Evolutionary conservation across 2,797 vertebrate species (phyloP), one percentile per base, ranked within the genome.

Genomic region (Limnodromus scolopaceus): DNA sequence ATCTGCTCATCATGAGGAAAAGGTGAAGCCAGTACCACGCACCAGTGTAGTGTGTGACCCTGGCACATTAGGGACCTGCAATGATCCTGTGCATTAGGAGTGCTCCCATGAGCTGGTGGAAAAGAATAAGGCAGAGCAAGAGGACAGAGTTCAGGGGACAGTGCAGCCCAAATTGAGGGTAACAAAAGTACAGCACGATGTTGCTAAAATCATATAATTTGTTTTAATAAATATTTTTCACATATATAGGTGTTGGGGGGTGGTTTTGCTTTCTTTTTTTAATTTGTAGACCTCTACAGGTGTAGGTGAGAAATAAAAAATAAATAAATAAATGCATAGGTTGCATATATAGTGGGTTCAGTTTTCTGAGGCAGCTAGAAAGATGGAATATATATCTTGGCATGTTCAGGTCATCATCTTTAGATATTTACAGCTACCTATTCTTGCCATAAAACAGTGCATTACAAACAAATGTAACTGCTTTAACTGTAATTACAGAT

Each of bases 401-500:
- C 63, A 12, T 46, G n/a, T 81, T 72, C 55, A 77, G 28, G 46
- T 57, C 11, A 48, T 70, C 36, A 5, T 68, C 24, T 90, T 84
- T 60, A 63, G 82, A 83, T 74, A 68, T 79, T 92, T 83, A 54
- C 24, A 43, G 24, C 18, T 87, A 61, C n/a, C 27, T 84, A 13
- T 72, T 80, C n/a, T 78, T 89, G 34, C 11, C 19, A 22, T 80
- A 82, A 84, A 93, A 2, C 6, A 69, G 15, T 92, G 45, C 19
- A 32, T 77, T 75, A 70, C 46, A 71, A 74, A 34, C 13, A 71
- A 81, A 68, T 34, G 17, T 15, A 71, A 70, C 32, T 49, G 9
- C 77, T 92, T 71, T 90, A 88, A 34, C 43, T 81, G 39, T 87
- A 92, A 95, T 43, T 91, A 69, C 10, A 48, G 46, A 69, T 84